A percentile compares a stretch with the other conserved stretches of the same genome.
These are phyloP conservation scores for Todus mexicanus DNA, from an alignment of 2,797 vertebrate genomes.

Conservation along the genomic window DNA sequence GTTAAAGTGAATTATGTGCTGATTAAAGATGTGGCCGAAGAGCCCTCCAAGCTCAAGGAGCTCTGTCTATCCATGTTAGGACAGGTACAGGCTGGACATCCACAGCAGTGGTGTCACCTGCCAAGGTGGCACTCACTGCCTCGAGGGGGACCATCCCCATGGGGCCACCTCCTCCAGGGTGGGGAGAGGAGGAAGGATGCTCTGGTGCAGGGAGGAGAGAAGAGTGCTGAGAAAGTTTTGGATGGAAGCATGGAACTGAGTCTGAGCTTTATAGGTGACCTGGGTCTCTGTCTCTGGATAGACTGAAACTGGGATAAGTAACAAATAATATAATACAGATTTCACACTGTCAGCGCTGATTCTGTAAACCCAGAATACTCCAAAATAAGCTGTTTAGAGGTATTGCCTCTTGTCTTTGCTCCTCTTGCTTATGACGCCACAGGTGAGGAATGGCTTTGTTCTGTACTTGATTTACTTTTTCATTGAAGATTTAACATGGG, in stretches of 20 bases:
- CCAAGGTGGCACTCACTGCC: fast-evolving
- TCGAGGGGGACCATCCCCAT: fast-evolving
- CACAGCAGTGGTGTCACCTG: not conserved
- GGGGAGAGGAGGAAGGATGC: not conserved
- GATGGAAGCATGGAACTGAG: not conserved
- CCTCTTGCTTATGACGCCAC: not conserved
- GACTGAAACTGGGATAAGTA: not conserved
- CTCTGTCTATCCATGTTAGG: not conserved
- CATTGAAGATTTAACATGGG: not conserved
- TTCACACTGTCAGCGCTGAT: not conserved
- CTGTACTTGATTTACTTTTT: constrained; percentile 2
- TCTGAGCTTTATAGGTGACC: not conserved
- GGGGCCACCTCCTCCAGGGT: too few species aligned
- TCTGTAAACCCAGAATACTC: not conserved
- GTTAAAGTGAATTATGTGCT: not conserved
- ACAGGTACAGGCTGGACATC: not conserved
- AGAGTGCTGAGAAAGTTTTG: not conserved
- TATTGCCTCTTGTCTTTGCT: not conserved
- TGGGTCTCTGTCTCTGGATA: not conserved
- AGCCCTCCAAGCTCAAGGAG: not conserved
- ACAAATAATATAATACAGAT: not conserved
- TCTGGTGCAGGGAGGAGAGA: not conserved
- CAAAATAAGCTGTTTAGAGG: not conserved
- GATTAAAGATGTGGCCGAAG: not conserved
- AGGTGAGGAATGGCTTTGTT: not conserved